Base-by-base conservation (phyloP, 2,113 vertebrate species). In the Ariopsis seemanni region DNA sequence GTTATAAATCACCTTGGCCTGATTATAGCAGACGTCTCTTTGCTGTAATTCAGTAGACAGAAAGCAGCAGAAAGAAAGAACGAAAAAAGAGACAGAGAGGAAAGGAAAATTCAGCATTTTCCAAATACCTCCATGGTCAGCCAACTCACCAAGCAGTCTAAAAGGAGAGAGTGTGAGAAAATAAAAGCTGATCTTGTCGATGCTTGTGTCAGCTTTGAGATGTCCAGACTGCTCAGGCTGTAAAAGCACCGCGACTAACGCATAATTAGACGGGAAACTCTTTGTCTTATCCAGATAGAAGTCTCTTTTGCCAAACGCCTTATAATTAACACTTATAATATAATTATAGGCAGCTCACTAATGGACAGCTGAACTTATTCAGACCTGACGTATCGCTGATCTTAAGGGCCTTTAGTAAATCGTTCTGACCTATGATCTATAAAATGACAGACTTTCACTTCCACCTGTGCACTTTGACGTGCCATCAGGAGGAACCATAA, bases 1-100 rank as follows among this genome's bases (percentile, higher is more conserved):
- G 84, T 88, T 90, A 90, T 91, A 85, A 91, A 86, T 92, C 91
- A 89, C 82, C 89, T 90, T 93, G 87, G 83, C 92, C 85, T 93
- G 84, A 92, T 94, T 93, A 92, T 81, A 92, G 65, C 77, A 90
- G 89, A 90, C 86, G 88, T 88, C 85, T 89, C 85, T 89, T 86
- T 83, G 83, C 85, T 82, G 86, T 78, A 87, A 87, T 87, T 89
- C 77, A 84, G 75, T 71, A 81, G 85, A 82, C 57, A 27, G 14
- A 7, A 34, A 72, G 52, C 18, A 82, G 53, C 12, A n/a, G 25
- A 25, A 67, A 86, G 42, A 67, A n/a, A 65, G 57, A n/a, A 48
- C 27, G 34, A 34, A 57, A 27, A 1, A 11, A 63, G 50, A n/a
- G 20, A 52, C 17, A 2, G 67, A 58, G 7, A 22, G 42, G 12